Conservation (phyloP, 2,113 vertebrate species). For the Neolamprologus fasciatus region DNA sequence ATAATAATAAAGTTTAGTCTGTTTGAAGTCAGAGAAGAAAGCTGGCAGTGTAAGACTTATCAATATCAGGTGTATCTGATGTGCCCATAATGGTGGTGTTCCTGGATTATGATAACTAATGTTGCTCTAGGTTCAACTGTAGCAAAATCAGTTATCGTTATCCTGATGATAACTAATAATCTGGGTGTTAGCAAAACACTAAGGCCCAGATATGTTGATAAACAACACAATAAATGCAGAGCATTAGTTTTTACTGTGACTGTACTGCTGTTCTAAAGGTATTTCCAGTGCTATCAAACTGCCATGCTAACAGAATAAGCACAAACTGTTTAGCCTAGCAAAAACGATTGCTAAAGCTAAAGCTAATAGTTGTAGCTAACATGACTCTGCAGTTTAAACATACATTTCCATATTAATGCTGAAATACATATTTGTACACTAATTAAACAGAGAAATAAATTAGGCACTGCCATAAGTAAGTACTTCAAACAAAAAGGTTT, state of each 20-base stretch:
- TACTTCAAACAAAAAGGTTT: fast-evolving
- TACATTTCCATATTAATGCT: not conserved
- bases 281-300: not conserved
- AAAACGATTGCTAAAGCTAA: not conserved
- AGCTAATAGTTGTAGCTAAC: not conserved
- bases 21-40: not conserved
- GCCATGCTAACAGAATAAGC: fast-evolving
- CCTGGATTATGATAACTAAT: not conserved
- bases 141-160: not conserved
- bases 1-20: not conserved
- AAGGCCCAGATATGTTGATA: not conserved
- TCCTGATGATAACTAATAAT: not conserved
- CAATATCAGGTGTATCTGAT: not conserved
- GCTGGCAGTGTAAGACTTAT: fast-evolving
- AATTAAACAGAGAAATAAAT: not conserved
- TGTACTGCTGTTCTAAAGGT: not conserved
- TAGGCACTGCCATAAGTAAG: not conserved
- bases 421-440: not conserved
- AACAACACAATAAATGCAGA: not conserved
- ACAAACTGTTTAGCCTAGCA: not conserved
- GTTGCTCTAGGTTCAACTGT: not conserved
- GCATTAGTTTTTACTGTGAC: not conserved
- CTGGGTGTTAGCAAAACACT: not conserved
- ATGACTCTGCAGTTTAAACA: not conserved
- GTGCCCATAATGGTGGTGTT: not conserved